Evolutionary conservation across 2,113 vertebrate species (phyloP).

Genomic region (Acrocephalus kingi): DNA sequence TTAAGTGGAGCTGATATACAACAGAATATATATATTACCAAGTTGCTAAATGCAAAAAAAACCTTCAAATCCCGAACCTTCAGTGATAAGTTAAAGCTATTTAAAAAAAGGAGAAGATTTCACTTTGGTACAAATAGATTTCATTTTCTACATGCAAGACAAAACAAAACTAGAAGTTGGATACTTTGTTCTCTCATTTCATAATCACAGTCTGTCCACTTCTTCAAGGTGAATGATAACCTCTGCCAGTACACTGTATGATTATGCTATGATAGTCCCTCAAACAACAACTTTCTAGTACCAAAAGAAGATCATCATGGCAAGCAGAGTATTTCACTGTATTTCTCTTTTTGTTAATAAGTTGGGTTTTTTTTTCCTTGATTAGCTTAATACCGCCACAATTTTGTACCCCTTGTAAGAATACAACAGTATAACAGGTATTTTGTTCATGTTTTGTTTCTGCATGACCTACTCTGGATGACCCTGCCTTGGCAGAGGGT

Average conservation of each 20-base stretch:
- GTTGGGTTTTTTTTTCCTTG: background rate
- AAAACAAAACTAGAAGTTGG: background rate
- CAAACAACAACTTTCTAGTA: background rate
- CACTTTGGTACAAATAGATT: background rate
- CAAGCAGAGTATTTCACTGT: background rate
- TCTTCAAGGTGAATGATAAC: background rate
- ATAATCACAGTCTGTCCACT: background rate
- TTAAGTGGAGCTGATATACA: background rate
- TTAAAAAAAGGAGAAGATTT: background rate
- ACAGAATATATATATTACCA: background rate
- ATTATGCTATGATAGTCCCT: accelerated
- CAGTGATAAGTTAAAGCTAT: background rate
- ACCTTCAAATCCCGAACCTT: background rate
- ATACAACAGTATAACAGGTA: background rate
- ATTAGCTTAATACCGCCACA: background rate
- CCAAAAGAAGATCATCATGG: background rate
- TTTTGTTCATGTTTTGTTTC: background rate
- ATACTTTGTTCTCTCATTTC: background rate
- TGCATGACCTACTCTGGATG: background rate
- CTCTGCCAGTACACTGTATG: background rate
- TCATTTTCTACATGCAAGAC: background rate
- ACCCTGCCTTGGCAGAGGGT: background rate
- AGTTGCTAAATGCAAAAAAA: background rate
- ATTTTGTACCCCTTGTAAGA: background rate
- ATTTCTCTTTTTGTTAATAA: background rate